Evolutionary conservation across 2,888 invertebrate genomes (phyloP), one percentile per base, ranked within the genome.

Genomic region (Sialis fuliginosa): DNA sequence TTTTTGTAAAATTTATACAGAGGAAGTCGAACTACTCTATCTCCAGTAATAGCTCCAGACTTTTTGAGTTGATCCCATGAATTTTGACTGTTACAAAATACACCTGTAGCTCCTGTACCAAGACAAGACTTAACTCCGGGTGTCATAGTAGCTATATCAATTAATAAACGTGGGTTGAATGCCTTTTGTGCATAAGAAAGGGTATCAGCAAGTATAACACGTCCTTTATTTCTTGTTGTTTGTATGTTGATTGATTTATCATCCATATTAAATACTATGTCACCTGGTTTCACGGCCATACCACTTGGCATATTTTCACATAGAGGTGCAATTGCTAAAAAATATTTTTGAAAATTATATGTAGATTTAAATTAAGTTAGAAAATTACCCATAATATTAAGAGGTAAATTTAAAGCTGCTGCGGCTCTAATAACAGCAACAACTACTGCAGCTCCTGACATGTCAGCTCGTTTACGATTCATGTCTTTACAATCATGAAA

Each of bases 121-220:
- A 76, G 56, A 8, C 74, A 72, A 13, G 69, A 63, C 41, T 62
- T 58, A 39, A 73, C 67, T 13, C 63, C 75, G 22, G 69, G 73
- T 34, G 82, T 81, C 44, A 83, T 66, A 32, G 81, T 81, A 30
- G 80, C 82, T 52, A 84, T 71, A 57, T 83, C 82, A 13, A 85
- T 60, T 34, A 83, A 71, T 22, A 79, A 65, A 37, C 69, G 62
- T 1, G 82, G 78, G 42, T 71, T 71, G 60, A 74, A 68, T 52
- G 53, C 46, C 12, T 64, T 57, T 62, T 74, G 66, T 0, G 62
- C 62, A 46, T 62, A 64, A 9, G 60, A 58, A 7, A 67, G 49
- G 2, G 62, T 63, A 49, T 62, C 62, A 1, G 62, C 64, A 47
- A 66, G 48, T 7, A 61, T 52, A 33, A 68, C 51, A 40, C 65